Base-by-base conservation (phyloP, 2,113 vertebrate genomes). In the Cynocephalus volans region DNA sequence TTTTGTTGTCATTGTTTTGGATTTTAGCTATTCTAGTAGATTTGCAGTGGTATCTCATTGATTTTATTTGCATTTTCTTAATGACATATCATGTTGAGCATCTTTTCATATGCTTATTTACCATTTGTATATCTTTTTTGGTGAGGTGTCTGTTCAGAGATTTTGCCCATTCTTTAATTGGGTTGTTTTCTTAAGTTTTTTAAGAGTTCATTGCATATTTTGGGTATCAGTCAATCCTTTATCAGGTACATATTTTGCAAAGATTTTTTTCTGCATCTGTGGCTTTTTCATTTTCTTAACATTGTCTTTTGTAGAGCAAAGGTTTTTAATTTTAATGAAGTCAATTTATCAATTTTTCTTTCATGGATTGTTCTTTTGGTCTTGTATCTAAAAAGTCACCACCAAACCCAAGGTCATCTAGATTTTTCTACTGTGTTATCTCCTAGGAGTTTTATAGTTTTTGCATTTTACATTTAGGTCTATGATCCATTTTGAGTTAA, bases 311-410 rank as follows among this genome's bases (percentile, higher is more conserved):
- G 33, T 8, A 85, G 56, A 97, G 41, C 17, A 62, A 50, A 88
- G 41, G 11, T 83, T 92, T 92, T 96, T 21, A 88, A 67, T 82
- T 69, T 85, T 87, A 90, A 86, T 77, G 12, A 89, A 72, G 17
- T 15, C 24, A 50, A 9, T 5, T 56, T 76, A 87, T 33, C 11
- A 31, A 7, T 77, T 84, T 87, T 90, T 83, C 73, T 94, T 87
- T 54, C 23, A 72, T 58, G 52, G 26, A 45, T 33, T 93, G 8
- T 82, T 36, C 23, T 86, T 95, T 93, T 88, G 80, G 52, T 85
- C 23, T 73, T 60, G 1, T n/a, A 10, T 87, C 52, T 52, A 73
- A 92, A 92, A 90, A 54, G 23, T n/a, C 31, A 52, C 28, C 8
- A 4, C 41, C 76, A 58, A 95, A 70, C 19, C 28, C 62, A 65